Evolutionary conservation across 2,888 invertebrate genomes (phyloP).

Genomic region (Euzetes globulus): DNA sequence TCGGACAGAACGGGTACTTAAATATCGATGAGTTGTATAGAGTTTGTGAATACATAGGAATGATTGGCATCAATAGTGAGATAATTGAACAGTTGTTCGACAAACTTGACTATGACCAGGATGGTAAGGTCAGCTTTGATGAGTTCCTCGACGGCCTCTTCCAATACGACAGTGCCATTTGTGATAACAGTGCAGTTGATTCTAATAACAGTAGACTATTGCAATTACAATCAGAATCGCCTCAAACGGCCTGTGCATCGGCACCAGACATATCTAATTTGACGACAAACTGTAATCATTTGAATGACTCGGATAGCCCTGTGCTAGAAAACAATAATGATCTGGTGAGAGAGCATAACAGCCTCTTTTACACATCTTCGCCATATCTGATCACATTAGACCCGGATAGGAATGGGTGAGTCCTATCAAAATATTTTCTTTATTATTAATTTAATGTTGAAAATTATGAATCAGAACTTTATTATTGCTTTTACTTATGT

Average conservation of each 20-base stretch:
- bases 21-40: constrained; percentile 58
- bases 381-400: constrained; percentile 1
- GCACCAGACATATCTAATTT: neutral
- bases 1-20: constrained; percentile 57
- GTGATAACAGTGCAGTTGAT: neutral
- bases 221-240: constrained; percentile 1
- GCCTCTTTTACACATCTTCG: neutral
- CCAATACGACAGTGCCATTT: constrained; percentile 45
- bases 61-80: constrained; percentile 46
- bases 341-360: neutral
- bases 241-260: neutral
- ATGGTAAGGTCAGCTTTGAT: constrained; percentile 59
- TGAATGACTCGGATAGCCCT: neutral
- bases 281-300: neutral
- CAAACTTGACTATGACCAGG: constrained; percentile 57
- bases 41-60: constrained; percentile 61
- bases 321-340: neutral
- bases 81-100: constrained; percentile 57
- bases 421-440: neutral
- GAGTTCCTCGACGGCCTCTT: constrained; percentile 58
- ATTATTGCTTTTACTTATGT: neutral
- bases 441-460: neutral
- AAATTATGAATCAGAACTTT: neutral
- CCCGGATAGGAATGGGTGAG: constrained; percentile 17
- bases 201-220: neutral